Evolutionary conservation across 2,113 vertebrate species (phyloP), one percentile per base, ranked within the genome.

Genomic region (Psilopsiagon aurifrons): DNA sequence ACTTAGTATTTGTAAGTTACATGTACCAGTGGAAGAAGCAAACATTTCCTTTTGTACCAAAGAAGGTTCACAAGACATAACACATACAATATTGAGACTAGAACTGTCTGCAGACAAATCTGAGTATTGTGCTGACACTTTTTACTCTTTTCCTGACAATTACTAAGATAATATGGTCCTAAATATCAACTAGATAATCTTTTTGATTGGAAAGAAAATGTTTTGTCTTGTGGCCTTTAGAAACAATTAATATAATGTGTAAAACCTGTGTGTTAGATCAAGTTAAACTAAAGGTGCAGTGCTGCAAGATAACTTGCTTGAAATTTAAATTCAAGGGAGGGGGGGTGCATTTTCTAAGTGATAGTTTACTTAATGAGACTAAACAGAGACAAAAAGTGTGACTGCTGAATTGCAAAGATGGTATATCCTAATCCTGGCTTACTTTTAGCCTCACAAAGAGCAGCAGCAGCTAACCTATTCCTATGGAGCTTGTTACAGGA

Each of bases 21-120:
- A 9, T 52, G 44, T 77, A 83, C 97, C 96, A 94, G 96, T 97
- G 97, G 96, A 98, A 98, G 96, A 98, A 98, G 92, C 71, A 94
- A 66, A 43, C 93, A 83, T 96, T 82, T 95, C 90, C 75, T 97
- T 90, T 87, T 95, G 86, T 97, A 83, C 80, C 17, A 7, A 70
- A 67, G 60, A 97, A 97, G 94, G 96, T 83, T 97, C 97, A 98
- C 97, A 97, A 97, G 97, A 97, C 95, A 86, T 16, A 96, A 95
- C 90, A 17, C 2, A 2, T 92, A 35, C 4, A 25, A 47, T 89
- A 89, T 29, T 69, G 59, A 92, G 47, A 93, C 81, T 63, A 93
- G 71, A 94, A 92, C 75, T 95, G 62, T 60, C 63, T 83, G 43
- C 90, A 90, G 51, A 91, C 3, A 3, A 85, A 94, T 83, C 52